Conservation (phyloP, 2,888 invertebrate species). For the Spodoptera littoralis region DNA sequence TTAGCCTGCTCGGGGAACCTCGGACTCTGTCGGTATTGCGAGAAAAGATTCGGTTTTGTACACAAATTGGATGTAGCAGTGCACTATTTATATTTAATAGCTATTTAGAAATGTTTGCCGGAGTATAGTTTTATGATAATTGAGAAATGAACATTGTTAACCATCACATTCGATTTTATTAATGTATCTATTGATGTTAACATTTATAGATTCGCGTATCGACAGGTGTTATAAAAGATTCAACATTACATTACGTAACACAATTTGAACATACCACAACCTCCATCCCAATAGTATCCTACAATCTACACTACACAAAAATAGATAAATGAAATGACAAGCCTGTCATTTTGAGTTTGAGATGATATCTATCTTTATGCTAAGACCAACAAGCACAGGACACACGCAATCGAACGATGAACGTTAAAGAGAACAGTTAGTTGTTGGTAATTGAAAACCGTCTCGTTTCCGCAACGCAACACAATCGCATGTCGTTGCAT, state of each 20-base stretch:
- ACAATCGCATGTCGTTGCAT: constrained; percentile 23
- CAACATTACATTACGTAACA: no score
- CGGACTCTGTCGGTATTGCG: constrained; percentile 33
- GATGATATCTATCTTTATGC: no score
- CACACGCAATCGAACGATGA: constrained; percentile 40
- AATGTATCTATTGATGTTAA: no score
- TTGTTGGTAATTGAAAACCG: constrained; percentile 45
- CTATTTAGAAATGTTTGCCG: not conserved
- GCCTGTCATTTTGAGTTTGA: no score
- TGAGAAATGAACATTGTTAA: no score
- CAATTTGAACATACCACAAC: no score
- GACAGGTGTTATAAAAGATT: no score
- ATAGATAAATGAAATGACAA: no score
- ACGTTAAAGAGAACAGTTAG: constrained; percentile 23
- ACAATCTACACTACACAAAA: no score
- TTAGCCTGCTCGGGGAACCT: constrained; percentile 38
- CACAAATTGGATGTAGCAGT: constrained; percentile 15
- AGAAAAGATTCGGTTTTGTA: constrained; percentile 39
- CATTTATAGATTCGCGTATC: no score
- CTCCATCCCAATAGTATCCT: no score
- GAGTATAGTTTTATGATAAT: constrained; percentile 9
- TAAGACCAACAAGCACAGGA: constrained; percentile 21
- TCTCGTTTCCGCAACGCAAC: constrained; percentile 41
- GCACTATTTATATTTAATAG: not conserved
- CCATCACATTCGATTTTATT: no score